Percentiles rank a stretch among this genome's conserved stretches.
phyloP scores from a whole-genome alignment of 2,113 vertebrate genomes.

The Danionella cerebrum region DNA sequence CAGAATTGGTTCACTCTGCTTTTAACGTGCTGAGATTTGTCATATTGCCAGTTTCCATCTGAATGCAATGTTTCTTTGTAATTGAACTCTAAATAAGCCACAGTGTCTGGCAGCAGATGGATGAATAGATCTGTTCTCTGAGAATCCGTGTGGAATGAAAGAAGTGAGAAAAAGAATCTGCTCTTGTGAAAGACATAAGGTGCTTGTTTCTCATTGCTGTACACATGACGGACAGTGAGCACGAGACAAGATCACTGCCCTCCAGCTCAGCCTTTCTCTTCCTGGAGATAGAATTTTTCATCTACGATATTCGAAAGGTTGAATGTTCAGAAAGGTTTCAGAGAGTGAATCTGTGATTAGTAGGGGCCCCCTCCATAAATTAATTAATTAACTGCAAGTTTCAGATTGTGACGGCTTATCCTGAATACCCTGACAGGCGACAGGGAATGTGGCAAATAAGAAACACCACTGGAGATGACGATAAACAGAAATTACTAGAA shows the following conservation, averaged over 20 bases:
- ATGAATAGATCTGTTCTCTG: neutral
- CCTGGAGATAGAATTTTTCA: neutral
- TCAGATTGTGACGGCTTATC: too few relatives aligned
- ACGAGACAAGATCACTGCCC: neutral
- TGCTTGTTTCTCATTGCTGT: neutral
- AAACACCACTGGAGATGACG: too few relatives aligned
- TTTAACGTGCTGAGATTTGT: slow-evolving; percentile 10
- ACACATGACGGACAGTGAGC: slow-evolving; percentile 16
- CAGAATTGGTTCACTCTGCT: neutral
- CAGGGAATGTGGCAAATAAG: too few relatives aligned
- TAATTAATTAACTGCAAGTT: too few relatives aligned
- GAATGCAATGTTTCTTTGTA: slow-evolving; percentile 12
- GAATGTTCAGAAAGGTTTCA: too few relatives aligned
- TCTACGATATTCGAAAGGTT: neutral
- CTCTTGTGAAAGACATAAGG: slow-evolving; percentile 3
- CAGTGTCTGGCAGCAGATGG: neutral
- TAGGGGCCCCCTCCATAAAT: too few relatives aligned
- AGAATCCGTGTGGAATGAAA: neutral
- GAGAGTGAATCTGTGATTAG: too few relatives aligned
- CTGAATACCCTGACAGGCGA: too few relatives aligned
- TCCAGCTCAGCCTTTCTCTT: neutral
- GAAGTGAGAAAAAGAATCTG: neutral
- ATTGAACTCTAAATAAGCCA: slow-evolving; percentile 6
- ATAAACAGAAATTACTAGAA: too few relatives aligned
- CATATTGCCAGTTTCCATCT: slow-evolving; percentile 10